These are phyloP conservation scores for Electrophaes corylata DNA, from an alignment of 2,888 invertebrate species.

Conservation along the genomic window DNA sequence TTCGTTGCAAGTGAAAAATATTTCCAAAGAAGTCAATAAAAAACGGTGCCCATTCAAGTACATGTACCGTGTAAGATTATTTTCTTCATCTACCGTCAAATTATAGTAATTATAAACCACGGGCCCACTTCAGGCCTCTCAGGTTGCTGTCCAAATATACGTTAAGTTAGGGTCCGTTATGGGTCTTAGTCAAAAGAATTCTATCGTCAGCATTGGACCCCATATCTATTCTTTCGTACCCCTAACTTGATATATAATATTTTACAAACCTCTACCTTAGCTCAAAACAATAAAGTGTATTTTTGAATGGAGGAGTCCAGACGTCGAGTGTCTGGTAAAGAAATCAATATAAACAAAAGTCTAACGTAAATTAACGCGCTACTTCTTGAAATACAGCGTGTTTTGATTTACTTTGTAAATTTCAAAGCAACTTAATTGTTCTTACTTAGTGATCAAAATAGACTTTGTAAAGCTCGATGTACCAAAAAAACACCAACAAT, in stretches of 20 bases:
- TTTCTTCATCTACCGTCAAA: constrained; percentile 76
- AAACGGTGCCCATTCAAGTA: constrained; percentile 30
- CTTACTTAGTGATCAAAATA: too few species aligned
- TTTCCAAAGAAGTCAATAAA: constrained; percentile 7
- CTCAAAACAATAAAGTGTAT: constrained; percentile 8
- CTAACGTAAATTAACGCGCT: constrained; percentile 74
- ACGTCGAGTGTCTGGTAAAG: constrained; percentile 77
- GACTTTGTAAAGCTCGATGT: neutral
- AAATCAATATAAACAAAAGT: constrained; percentile 83
- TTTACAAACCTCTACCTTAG: constrained; percentile 44
- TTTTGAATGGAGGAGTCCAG: constrained; percentile 41
- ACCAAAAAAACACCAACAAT: too few species aligned
- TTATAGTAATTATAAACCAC: constrained; percentile 82
- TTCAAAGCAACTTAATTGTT: too few species aligned
- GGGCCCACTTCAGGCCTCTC: constrained; percentile 80
- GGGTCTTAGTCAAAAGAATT: constrained; percentile 76
- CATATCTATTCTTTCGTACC: constrained; percentile 81
- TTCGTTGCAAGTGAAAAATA: constrained; percentile 7
- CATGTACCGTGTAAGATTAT: constrained; percentile 40
- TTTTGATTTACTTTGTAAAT: constrained; percentile 25
- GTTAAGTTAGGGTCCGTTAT: constrained; percentile 83
- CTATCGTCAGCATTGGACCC: constrained; percentile 72
- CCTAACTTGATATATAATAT: constrained; percentile 51
- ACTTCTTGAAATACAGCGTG: constrained; percentile 62
- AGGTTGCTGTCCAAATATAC: constrained; percentile 83